Base-by-base conservation (phyloP, 2,888 invertebrate species). In the Habrosyne pyritoides region DNA sequence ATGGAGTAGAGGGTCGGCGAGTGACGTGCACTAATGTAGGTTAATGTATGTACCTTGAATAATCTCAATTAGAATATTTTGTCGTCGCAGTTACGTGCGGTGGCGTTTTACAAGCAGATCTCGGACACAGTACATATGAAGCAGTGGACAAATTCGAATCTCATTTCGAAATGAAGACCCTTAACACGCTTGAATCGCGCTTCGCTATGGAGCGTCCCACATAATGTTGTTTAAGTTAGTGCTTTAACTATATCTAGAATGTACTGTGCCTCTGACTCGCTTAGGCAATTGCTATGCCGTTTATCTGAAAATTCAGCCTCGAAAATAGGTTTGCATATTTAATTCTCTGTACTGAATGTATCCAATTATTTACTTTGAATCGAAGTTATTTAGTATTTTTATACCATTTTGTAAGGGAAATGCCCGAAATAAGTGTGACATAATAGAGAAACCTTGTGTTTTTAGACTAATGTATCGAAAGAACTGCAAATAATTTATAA, bases 401-500 rank as follows among this genome's bases (percentile, higher is more conserved):
- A 68, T 84, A 86, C 76, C 73, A 75, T 79, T 82, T 80, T 81
- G 75, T 79, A 83, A 84, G 73, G 77, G 74, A 64, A 72, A 75
- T 77, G 77, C 87, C 87, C 85, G 83, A 83, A 81, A 80, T 79
- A 89, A 87, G 84, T 84, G 84, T 88, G 90, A 89, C 89, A 89
- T 89, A 88, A 89, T 90, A 89, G 83, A 77, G 74, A 77, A 81
- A 63, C 60, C 51, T 71, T 78, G 79, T 83, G 78, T 79, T 73
- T 83, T 77, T 87, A 85, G 81, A 83, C 59, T 86, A 87, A 88
- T 86, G 83, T 86, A 87, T 82, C 67, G 75, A 84, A 87, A 88
- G 86, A 88, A 88, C 84, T 87, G 85, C 85, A 89, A 89, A 82
- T 89, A 89, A 89, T 89, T 89, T 90, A 89, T 89, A 89, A 86